Conservation (phyloP, 2,888 invertebrate species). For the Netelia virgata region DNA sequence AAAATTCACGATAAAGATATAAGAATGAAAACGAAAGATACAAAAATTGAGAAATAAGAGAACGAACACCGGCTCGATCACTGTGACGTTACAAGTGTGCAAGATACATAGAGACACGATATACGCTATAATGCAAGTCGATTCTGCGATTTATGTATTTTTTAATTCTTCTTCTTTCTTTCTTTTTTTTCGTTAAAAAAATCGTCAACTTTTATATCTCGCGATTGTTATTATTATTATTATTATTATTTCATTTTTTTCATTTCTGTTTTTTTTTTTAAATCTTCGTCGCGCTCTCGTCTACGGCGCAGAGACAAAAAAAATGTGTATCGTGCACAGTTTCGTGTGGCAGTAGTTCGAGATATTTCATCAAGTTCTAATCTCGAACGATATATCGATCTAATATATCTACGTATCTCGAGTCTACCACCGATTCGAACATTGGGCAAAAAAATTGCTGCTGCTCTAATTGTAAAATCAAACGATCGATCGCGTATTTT, state of each 20-base stretch:
- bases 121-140: constrained; percentile 46
- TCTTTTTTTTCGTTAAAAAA: constrained; percentile 42
- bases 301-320: constrained; percentile 52
- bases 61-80: constrained; percentile 49
- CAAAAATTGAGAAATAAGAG: too few relatives aligned
- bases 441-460: neutral
- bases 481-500: constrained; percentile 20
- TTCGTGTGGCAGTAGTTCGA: constrained; percentile 67
- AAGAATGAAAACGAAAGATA: constrained; percentile 19
- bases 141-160: constrained; percentile 39
- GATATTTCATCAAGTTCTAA: constrained; percentile 61
- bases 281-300: constrained; percentile 24
- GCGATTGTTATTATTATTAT: neutral
- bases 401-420: constrained; percentile 41
- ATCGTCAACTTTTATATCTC: constrained; percentile 35
- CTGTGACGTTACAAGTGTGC: constrained; percentile 71
- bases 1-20: constrained; percentile 74
- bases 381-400: constrained; percentile 58
- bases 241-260: neutral
- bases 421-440: constrained; percentile 72
- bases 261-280: constrained; percentile 37
- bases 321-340: constrained; percentile 45
- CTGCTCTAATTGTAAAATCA: constrained; percentile 27
- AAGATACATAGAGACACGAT: constrained; percentile 78
- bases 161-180: constrained; percentile 22